Base-by-base conservation (phyloP, 1,140 invertebrate species). In the Cyrtorhinus lividipennis region DNA sequence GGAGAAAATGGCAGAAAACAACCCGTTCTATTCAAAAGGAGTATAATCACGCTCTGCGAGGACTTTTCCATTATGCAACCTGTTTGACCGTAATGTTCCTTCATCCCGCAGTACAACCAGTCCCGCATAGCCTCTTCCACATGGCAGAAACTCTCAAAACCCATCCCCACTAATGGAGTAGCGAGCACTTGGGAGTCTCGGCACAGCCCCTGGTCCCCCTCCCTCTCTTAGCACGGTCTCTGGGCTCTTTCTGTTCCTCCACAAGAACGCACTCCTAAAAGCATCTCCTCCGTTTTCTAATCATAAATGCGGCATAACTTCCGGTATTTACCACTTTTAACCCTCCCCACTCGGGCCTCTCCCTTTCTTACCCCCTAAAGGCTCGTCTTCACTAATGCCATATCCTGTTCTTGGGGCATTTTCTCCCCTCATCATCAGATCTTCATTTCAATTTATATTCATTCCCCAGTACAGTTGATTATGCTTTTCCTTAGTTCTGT, bases 271-370 rank as follows among this genome's bases (percentile, higher is more conserved):
- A 53, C 12, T 53, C 3, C 48, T 53, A 53, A 53, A 53, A 53
- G 48, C 48, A 22, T 53, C 48, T 53, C 48, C 22, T 18, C 48
- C 15, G 15, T 23, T 23, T 58, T 26, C 56, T 58, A 58, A 58
- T 58, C 56, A 58, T 58, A 58, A 58, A 58, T 25, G 56, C 56
- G 56, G 22, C 56, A 58, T 58, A 58, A 58, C 56, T 58, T 58
- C 56, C 56, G 56, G 22, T 58, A 58, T 58, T 58, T 58, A 24
- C 56, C 56, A 58, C 56, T 58, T 58, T 58, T 25, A 24, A 58
- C 23, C 22, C 56, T 58, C 25, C 20, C 24, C 25, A 23, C 56
- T 24, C 13, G 12, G 22, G 22, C 22, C 10, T 8, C 38, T 44
- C 38, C 38, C 38, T 44, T 44, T 44, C 38, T 44, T 44, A 44